These are phyloP conservation scores for Propithecus perrieri DNA, from an alignment of 2,797 vertebrate species.

Conservation along the genomic window DNA sequence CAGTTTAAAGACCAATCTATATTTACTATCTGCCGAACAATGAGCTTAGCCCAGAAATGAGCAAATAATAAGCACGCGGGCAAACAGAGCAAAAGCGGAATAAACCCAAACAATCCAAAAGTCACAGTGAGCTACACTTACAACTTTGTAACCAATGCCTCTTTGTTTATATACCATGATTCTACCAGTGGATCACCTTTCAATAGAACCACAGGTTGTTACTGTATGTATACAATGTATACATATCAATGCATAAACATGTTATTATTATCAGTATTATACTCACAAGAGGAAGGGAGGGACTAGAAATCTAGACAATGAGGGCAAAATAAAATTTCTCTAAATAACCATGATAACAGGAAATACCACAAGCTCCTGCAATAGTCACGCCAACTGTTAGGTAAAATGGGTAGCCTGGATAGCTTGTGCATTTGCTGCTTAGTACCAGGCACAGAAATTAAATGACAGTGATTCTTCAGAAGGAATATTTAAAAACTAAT, in stretches of 20 bases:
- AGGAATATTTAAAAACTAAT: conserved; percentile 26
- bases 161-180: background rate
- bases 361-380: conserved; percentile 1
- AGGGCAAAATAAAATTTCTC: conserved; percentile 26
- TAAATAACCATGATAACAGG: background rate
- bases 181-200: background rate
- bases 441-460: conserved; percentile 6
- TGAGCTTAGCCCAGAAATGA: background rate
- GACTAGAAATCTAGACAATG: background rate
- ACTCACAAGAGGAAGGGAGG: background rate
- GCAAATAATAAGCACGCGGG: background rate
- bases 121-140: background rate
- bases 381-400: background rate
- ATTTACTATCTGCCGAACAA: background rate
- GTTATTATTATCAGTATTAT: background rate
- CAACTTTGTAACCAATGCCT: background rate
- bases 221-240: background rate
- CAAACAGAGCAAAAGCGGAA: background rate
- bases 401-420: background rate
- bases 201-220: background rate
- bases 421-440: background rate
- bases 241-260: background rate
- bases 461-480: background rate
- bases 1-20: background rate
- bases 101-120: background rate